Base-by-base conservation (phyloP, 2,888 invertebrate species). In the Tromatobia lineatoria region DNA sequence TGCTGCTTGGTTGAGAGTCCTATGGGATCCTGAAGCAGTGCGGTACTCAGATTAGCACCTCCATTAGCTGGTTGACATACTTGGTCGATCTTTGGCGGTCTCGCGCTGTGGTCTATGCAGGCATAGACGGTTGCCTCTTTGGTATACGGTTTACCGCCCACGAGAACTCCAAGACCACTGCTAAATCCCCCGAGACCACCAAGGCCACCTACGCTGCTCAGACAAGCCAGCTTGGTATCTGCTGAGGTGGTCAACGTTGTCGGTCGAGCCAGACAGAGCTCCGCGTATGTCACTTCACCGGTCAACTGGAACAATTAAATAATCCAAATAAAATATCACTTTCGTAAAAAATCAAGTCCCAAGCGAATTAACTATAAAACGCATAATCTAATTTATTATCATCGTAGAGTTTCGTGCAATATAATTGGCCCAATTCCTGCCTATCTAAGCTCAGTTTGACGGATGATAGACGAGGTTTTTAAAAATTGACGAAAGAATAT, bases 51-150 rank as follows among this genome's bases (percentile, higher is more conserved):
- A 67, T 73, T 89, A 80, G 78, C 67, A 52, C 80, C 80, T 6
- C 83, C 85, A 57, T 86, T 87, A 54, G 80, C 85, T 25, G 87
- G 87, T 75, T 88, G 86, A 84, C 86, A 87, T 76, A 82, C 79
- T 64, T 86, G 88, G 85, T 92, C 92, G 73, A 91, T 84, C 85
- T 91, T 91, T 18, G 94, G 94, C 59, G 94, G 94, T 88, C 95
- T 94, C 87, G 95, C 95, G 89, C 94, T 95, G 91, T 96, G 96
- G 94, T 96, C 96, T 93, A 96, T 96, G 94, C 96, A 96, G 83
- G 96, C 96, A 93, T 96, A 96, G 91, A 96, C 96, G 90, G 96
- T 96, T 74, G 96, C 95, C 90, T 96, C 96, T 89, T 96, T 96
- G 85, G 95, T 93, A 94, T 95, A 88, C 94, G 95, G 90, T 94